These are phyloP conservation scores for Antennarius striatus DNA, from an alignment of 2,113 vertebrate genomes.

Conservation along the genomic window DNA sequence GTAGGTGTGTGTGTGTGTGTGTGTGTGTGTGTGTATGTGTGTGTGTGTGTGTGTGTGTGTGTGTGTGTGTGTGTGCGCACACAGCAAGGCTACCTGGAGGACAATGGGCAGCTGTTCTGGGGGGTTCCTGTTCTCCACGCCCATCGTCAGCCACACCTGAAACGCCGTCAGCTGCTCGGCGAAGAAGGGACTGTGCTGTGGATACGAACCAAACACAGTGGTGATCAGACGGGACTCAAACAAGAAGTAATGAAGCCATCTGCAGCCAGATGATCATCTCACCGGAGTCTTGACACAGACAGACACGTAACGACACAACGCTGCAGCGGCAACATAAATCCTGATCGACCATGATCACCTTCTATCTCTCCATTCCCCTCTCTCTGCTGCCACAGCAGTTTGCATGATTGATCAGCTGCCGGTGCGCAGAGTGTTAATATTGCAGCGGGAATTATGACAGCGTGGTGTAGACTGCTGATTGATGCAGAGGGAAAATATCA, in stretches of 20 bases:
- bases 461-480: constrained; percentile 36
- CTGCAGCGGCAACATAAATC: constrained; percentile 65
- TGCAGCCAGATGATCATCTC: constrained; percentile 45
- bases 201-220: constrained; percentile 21
- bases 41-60: constrained; percentile 24
- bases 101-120: constrained; percentile 97
- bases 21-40: constrained; percentile 14
- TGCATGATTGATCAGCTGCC: constrained; percentile 59
- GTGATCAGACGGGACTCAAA: constrained; percentile 3
- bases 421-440: constrained; percentile 54
- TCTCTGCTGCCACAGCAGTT: constrained; percentile 34
- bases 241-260: constrained; percentile 2
- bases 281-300: constrained; percentile 36
- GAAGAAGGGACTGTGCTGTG: constrained; percentile 97
- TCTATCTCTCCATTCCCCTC: background rate
- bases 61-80: constrained; percentile 7
- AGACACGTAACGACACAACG: constrained; percentile 60
- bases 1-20: constrained; percentile 16
- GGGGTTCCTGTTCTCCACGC: constrained; percentile 96
- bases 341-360: constrained; percentile 59
- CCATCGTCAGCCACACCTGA: constrained; percentile 98
- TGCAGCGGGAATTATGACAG: constrained; percentile 51
- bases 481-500: constrained; percentile 60
- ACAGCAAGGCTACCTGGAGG: constrained; percentile 83
- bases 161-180: constrained; percentile 96